Evolutionary conservation across 2,113 vertebrate species (phyloP), one percentile per base, ranked within the genome.

Genomic region (Psettodes erumei): DNA sequence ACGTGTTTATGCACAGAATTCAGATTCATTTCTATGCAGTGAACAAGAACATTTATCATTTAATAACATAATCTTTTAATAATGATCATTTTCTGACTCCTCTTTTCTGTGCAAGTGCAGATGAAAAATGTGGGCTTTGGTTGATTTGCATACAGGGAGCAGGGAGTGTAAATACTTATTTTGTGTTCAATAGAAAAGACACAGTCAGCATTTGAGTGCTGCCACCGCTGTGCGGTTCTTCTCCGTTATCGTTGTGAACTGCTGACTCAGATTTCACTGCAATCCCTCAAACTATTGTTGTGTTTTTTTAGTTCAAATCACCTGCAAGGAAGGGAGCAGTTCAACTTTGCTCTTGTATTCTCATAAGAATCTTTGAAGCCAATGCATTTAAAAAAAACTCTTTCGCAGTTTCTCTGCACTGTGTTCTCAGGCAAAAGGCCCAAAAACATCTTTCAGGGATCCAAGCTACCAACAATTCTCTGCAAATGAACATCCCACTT

Each of bases 261-360:
- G 68, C 84, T 67, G 60, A 75, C 78, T 84, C 75, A 21, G 35
- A 33, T 65, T 58, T 69, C 42, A 33, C 48, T 62, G 13, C 0
- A 16, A 2, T 71, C 66, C 53, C 53, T 66, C 35, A 13, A 67
- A 30, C 25, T 33, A 3, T 45, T 56, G 23, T 28, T n/a, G n/a
- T n/a, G n/a, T 47, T 56, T 50, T 21, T 21, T 59, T 8, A 19
- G 42, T 35, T 64, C 13, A 35, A 5, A 5, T 70, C 51, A 60
- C 35, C 19, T n/a, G 25, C 12, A 23, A 43, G 15, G 15, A 64
- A 28, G 8, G 13, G 2, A 50, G 5, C 9, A 0, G 5, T 47
- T 65, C 8, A 37, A 53, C 10, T 21, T 6, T 23, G 4, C 42
- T 50, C 6, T n/a, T 53, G 27, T 40, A 18, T 18, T 30, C 18